Base-by-base conservation (phyloP, 1,140 invertebrate genomes). In the Conus betulinus region DNA sequence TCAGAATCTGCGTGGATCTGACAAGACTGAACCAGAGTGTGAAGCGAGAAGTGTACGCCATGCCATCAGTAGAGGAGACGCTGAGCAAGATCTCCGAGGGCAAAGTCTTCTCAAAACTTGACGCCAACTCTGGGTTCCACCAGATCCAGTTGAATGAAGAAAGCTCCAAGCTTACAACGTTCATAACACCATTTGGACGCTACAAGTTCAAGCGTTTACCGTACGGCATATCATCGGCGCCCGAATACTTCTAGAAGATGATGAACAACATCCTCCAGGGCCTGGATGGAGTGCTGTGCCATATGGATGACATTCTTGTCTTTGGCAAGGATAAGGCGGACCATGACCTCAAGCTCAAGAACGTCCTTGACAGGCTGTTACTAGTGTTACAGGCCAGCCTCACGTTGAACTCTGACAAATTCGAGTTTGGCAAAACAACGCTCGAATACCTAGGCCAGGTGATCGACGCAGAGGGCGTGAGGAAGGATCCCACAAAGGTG, bases 371-470 rank as follows among this genome's bases (percentile, higher is more conserved):
- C 67, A 71, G 67, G 23, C 67, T 71, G 23, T 71, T 17, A 57
- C 55, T n/a, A n/a, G n/a, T n/a, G n/a, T n/a, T n/a, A n/a, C n/a
- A 57, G 55, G 55, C 67, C 67, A 71, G 67, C 13, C 15, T 71
- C 15, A 71, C 17, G 13, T 17, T 71, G 5, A 71, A 71, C 23
- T 5, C 67, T 23, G 67, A 71, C 67, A 71, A n/a, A 71, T 71
- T 71, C 20, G 67, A 71, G 13, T 71, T 71, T 71, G 13, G 15
- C 67, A 15, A 20, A 23, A 71, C 67, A 15, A 15, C 13, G 15
- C 67, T 71, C 67, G 67, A 71, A 25, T 90, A 87, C 55, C 84
- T 90, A 52, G 90, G 91, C 8, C 89, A 89, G 25, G 51, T 88
- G 5, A 82, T 71, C 67, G 39, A 27, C 11, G 53, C 74, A 87